Evolutionary conservation across 2,113 vertebrate genomes (phyloP).

Genomic region (Colinus virginianus): DNA sequence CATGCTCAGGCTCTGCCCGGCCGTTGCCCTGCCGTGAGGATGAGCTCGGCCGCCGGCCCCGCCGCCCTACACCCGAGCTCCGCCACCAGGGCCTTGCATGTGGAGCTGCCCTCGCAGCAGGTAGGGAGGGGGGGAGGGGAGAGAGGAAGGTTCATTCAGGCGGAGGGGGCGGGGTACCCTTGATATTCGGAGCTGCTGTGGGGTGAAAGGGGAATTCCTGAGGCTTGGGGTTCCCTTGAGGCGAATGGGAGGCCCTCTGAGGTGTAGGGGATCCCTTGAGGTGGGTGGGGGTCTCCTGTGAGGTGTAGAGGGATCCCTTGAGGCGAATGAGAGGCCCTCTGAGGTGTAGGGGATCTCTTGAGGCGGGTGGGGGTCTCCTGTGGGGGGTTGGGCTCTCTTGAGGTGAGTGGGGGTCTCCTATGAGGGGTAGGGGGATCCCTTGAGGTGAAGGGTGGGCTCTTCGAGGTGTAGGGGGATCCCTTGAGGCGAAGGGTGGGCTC

Average conservation of each 20-base stretch:
- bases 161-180: not conserved
- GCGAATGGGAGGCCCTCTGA: too few relatives aligned
- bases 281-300: not conserved
- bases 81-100: conserved; percentile 88
- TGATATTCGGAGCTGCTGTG: not conserved
- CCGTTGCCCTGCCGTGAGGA: conserved; percentile 76
- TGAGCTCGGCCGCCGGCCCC: conserved; percentile 84
- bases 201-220: not conserved
- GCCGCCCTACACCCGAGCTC: conserved; percentile 78
- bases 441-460: not conserved
- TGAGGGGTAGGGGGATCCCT: not conserved
- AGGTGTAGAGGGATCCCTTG: not conserved
- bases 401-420: not conserved
- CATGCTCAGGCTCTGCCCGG: conserved; percentile 53
- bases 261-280: too few relatives aligned
- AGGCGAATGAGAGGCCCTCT: too few relatives aligned
- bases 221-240: too few relatives aligned
- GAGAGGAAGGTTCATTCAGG: not conserved
- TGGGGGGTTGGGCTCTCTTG: too few relatives aligned
- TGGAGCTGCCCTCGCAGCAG: conserved; percentile 96
- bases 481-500: too few relatives aligned
- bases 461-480: not conserved
- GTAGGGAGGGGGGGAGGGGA: conserved; percentile 67
- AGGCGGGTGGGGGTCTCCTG: too few relatives aligned
- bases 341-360: not conserved